These are phyloP conservation scores for Montipora capitata DNA, from an alignment of 92 coral and sea anemone species.

Conservation along the genomic window DNA sequence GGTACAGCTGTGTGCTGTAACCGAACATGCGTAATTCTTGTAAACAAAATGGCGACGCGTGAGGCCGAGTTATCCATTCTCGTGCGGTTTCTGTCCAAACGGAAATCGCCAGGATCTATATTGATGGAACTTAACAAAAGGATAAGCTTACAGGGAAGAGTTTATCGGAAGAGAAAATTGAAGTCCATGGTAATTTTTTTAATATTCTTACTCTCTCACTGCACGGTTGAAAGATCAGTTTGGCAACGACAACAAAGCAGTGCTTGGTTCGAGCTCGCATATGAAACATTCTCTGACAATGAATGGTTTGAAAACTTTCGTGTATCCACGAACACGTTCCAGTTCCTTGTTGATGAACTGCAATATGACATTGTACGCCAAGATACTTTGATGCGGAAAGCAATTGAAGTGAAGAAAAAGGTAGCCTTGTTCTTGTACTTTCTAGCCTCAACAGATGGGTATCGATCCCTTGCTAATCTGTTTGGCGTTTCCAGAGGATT, in stretches of 20 bases:
- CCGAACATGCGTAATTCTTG: not conserved
- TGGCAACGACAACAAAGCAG: constrained; percentile 36
- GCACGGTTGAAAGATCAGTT: constrained; percentile 21
- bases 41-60: constrained; percentile 2
- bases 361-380: constrained; percentile 6
- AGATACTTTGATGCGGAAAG: constrained; percentile 49
- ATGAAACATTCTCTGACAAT: constrained; percentile 25
- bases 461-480: constrained; percentile 40
- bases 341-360: constrained; percentile 46
- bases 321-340: constrained; percentile 32
- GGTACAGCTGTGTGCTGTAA: no score
- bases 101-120: not conserved
- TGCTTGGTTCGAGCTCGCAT: constrained; percentile 42
- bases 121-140: not conserved
- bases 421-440: constrained; percentile 8
- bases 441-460: constrained; percentile 40
- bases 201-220: constrained; percentile 12
- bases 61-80: not conserved
- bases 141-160: not conserved
- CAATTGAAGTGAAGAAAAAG: constrained; percentile 33
- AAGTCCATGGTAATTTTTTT: constrained; percentile 18
- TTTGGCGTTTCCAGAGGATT: constrained; percentile 41
- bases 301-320: constrained; percentile 45
- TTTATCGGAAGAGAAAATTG: constrained; percentile 1
- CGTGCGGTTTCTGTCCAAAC: not conserved